A percentile compares a stretch with the other conserved stretches of the same genome.
Evolutionary conservation across 2,797 vertebrate species (phyloP).

Genomic region (Loris lydekkerianus): DNA sequence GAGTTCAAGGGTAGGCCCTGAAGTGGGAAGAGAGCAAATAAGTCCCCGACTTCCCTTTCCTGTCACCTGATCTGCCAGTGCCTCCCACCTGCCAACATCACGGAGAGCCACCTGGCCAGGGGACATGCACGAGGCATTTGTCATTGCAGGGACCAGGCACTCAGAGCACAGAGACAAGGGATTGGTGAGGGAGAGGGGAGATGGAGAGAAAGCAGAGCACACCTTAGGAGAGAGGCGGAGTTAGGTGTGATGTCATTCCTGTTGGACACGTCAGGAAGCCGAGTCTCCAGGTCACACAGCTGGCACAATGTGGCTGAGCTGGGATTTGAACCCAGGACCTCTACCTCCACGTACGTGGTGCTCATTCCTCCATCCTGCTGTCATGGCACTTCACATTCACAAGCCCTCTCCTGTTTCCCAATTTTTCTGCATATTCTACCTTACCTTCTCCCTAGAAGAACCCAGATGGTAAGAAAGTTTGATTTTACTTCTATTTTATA

Average conservation of each 20-base stretch:
- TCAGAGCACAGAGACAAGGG: neutral
- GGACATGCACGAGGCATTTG: neutral
- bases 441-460: constrained; percentile 36
- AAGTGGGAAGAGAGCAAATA: neutral
- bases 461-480: neutral
- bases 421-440: neutral
- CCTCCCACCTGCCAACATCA: neutral
- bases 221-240: neutral
- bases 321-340: neutral
- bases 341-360: neutral
- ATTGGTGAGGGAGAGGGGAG: accelerated
- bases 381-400: too few relatives aligned
- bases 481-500: constrained; percentile 59
- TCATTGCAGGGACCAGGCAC: neutral
- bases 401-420: neutral
- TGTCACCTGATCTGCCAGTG: neutral
- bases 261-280: neutral
- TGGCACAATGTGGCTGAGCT: neutral
- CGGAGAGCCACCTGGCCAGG: neutral
- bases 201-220: neutral
- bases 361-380: neutral
- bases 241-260: neutral
- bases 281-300: neutral
- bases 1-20: neutral
- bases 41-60: neutral